Evolutionary conservation across 2,113 vertebrate genomes (phyloP).

Genomic region (Murina feae): DNA sequence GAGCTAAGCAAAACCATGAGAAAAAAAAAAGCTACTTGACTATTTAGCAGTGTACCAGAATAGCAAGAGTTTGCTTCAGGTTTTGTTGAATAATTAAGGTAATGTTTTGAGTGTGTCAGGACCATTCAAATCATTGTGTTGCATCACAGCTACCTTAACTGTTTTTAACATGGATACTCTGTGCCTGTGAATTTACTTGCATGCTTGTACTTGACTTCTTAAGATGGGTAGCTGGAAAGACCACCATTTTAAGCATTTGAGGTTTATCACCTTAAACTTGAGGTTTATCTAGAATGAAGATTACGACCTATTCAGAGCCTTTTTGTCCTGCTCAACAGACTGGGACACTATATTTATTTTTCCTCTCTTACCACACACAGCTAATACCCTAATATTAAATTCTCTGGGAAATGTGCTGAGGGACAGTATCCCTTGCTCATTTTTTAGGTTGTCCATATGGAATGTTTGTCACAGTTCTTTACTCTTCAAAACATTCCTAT

Average conservation of each 20-base stretch:
- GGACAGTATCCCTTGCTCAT: conserved; percentile 72
- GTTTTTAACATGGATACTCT: conserved; percentile 84
- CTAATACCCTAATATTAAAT: conserved; percentile 54
- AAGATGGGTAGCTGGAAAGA: conserved; percentile 82
- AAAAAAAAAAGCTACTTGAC: conserved; percentile 82
- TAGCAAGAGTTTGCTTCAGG: conserved; percentile 85
- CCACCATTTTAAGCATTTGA: conserved; percentile 79
- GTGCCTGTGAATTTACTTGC: conserved; percentile 88
- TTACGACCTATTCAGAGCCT: conserved; percentile 79
- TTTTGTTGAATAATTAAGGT: conserved; percentile 81
- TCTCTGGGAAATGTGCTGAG: conserved; percentile 72
- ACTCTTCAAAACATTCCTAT: conserved; percentile 47
- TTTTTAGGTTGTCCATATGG: conserved; percentile 66
- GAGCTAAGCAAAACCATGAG: conserved; percentile 86
- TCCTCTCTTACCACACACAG: conserved; percentile 55
- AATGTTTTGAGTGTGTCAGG: conserved; percentile 81
- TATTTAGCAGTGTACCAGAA: conserved; percentile 84
- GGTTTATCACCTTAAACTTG: conserved; percentile 72
- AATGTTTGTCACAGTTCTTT: conserved; percentile 68
- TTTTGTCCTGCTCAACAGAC: conserved; percentile 66
- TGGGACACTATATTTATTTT: conserved; percentile 62
- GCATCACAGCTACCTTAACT: conserved; percentile 83
- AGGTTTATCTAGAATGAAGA: conserved; percentile 76
- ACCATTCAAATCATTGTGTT: conserved; percentile 81
- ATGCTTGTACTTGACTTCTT: conserved; percentile 87